Conservation (phyloP, 1,140 invertebrate species). For the Sesamia nonagrioides region DNA sequence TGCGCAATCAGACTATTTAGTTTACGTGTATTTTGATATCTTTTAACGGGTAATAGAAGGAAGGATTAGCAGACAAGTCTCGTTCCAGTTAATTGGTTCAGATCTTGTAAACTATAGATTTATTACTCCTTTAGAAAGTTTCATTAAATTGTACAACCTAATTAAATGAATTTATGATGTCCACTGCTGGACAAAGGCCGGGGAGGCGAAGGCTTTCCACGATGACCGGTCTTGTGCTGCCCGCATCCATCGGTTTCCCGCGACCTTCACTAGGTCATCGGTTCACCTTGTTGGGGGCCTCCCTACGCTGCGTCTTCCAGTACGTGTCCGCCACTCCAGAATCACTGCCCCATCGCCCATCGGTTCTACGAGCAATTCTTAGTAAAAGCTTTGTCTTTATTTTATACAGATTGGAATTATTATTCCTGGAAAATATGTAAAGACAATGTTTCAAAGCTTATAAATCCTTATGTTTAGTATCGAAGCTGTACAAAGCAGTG, state of each 20-base stretch:
- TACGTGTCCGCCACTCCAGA: too few species aligned
- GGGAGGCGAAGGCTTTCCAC: too few species aligned
- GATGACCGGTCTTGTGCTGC: too few species aligned
- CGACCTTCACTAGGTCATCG: too few species aligned
- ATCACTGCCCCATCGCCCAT: too few species aligned
- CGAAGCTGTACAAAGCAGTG: not conserved
- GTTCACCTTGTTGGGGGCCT: too few species aligned
- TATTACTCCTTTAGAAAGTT: not conserved
- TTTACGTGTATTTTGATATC: constrained; percentile 38
- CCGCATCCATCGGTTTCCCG: too few species aligned
- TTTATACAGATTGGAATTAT: not conserved
- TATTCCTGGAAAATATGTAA: constrained; percentile 19
- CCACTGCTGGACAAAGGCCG: too few species aligned
- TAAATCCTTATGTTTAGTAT: constrained; percentile 19
- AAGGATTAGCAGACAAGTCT: not conserved
- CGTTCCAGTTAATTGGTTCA: not conserved
- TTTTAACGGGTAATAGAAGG: not conserved
- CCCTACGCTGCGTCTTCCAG: too few species aligned
- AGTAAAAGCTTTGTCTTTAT: not conserved
- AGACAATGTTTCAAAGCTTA: constrained; percentile 19
- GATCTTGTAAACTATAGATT: not conserved
- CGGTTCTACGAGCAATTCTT: too few species aligned
- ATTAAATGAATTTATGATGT: not conserved
- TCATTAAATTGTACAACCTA: not conserved
- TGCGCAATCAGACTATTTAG: constrained; percentile 27